These are phyloP conservation scores for Gavia stellata DNA, from an alignment of 2,113 vertebrate genomes.

Conservation along the genomic window DNA sequence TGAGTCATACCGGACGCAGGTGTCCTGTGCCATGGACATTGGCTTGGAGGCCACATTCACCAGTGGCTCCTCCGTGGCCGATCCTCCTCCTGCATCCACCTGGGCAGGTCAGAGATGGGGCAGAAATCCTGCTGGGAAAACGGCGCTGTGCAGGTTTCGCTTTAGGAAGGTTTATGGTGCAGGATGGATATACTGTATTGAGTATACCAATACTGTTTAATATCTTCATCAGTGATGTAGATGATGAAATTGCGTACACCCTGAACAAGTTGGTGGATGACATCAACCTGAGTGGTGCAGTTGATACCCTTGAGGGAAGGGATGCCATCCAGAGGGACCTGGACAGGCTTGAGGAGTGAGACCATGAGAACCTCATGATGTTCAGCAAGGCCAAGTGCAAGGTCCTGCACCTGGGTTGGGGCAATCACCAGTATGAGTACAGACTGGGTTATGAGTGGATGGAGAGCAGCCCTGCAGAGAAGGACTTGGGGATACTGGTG, in stretches of 20 bases:
- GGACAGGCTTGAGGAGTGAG: not conserved
- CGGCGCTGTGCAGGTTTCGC: accelerated
- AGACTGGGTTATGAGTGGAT: not conserved
- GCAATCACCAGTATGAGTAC: too few species aligned
- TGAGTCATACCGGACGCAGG: accelerated
- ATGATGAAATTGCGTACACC: not conserved
- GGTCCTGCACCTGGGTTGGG: not conserved
- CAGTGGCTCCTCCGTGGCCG: not conserved
- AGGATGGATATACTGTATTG: not conserved
- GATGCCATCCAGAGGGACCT: not conserved
- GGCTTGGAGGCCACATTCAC: not conserved
- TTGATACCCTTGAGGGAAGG: not conserved
- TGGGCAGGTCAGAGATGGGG: not conserved
- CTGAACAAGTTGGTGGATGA: not conserved
- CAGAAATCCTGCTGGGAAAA: not conserved
- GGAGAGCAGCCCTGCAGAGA: not conserved
- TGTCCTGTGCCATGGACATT: too few species aligned
- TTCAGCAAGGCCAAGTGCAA: not conserved
- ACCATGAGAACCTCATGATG: not conserved
- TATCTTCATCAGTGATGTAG: not conserved
- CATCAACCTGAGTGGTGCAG: not conserved
- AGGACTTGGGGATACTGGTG: not conserved
- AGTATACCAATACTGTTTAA: not conserved
- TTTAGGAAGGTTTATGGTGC: not conserved
- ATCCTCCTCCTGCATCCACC: not conserved